These are phyloP conservation scores for Scolopax mira DNA, from an alignment of 2,113 vertebrate genomes.

Conservation along the genomic window DNA sequence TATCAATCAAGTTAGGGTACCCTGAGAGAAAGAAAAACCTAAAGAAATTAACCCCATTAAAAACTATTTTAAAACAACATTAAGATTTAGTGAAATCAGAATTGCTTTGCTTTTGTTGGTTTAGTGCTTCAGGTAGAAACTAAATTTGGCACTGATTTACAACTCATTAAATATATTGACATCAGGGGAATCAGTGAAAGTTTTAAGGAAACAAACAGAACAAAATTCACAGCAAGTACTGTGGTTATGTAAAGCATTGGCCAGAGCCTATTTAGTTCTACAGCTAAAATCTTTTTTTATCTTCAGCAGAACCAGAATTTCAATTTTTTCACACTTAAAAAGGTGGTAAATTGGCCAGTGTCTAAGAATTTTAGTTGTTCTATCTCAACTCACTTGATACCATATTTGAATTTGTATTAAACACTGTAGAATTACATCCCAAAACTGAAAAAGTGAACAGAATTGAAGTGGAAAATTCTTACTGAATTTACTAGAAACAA, in stretches of 20 bases:
- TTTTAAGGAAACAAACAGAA: constrained; percentile 25
- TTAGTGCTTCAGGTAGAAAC: constrained; percentile 49
- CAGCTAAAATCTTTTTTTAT: neutral
- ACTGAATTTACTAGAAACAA: neutral
- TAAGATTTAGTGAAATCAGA: constrained; percentile 60
- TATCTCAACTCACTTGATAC: neutral
- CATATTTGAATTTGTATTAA: neutral
- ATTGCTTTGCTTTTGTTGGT: constrained; percentile 53
- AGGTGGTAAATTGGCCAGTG: neutral
- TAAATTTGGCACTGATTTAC: constrained; percentile 62
- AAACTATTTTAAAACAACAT: constrained; percentile 64
- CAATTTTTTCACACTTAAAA: neutral
- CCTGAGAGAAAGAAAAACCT: constrained; percentile 55
- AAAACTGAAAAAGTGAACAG: neutral
- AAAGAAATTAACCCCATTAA: constrained; percentile 63
- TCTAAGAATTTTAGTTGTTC: neutral
- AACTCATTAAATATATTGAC: constrained; percentile 43
- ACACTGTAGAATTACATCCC: neutral
- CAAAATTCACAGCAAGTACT: neutral
- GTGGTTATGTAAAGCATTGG: neutral
- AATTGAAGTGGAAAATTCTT: neutral
- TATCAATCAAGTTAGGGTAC: constrained; percentile 67
- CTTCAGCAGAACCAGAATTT: neutral
- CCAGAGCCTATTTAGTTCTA: neutral
- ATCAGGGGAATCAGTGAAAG: constrained; percentile 14